A percentile compares a stretch with the other conserved stretches of the same genome.
phyloP scores from a whole-genome alignment of 2,797 vertebrate genomes.

The Melanotaenia maccullochi region DNA sequence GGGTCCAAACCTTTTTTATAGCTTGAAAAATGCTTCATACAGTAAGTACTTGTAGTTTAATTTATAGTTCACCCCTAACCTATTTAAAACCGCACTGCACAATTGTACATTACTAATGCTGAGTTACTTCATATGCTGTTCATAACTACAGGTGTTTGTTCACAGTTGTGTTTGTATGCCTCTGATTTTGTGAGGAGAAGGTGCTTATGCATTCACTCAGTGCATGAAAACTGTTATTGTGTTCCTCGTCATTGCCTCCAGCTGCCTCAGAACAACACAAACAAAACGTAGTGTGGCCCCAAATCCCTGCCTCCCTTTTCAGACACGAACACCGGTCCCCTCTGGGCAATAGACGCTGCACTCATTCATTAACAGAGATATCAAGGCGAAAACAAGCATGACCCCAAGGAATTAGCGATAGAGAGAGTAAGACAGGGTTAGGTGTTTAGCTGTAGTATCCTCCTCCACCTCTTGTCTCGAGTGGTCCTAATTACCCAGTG shows the following conservation, averaged over 20 bases:
- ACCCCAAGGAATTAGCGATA: slow-evolving; percentile 59
- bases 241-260: slow-evolving; percentile 76
- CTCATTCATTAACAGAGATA: slow-evolving; percentile 77
- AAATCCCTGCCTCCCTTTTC: slow-evolving; percentile 36
- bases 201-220: slow-evolving; percentile 66
- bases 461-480: slow-evolving; percentile 56
- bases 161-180: slow-evolving; percentile 50
- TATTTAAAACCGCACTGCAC: slow-evolving; percentile 6
- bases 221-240: slow-evolving; percentile 71
- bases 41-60: slow-evolving; percentile 13
- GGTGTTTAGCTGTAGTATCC: slow-evolving; percentile 61
- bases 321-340: slow-evolving; percentile 58
- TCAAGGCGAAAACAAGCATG: slow-evolving; percentile 70
- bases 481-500: slow-evolving; percentile 74
- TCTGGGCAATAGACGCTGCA: slow-evolving; percentile 53
- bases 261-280: slow-evolving; percentile 75
- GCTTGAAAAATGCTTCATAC: not conserved
- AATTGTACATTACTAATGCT: slow-evolving; percentile 20
- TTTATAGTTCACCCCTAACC: slow-evolving; percentile 30
- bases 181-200: slow-evolving; percentile 67
- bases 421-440: slow-evolving; percentile 42
- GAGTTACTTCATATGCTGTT: slow-evolving; percentile 40
- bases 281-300: slow-evolving; percentile 56
- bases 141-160: slow-evolving; percentile 67
- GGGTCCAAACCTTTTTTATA: not conserved